These are phyloP conservation scores for Neoseiulus cucumeris DNA, from an alignment of 1,140 invertebrate genomes.

Conservation along the genomic window DNA sequence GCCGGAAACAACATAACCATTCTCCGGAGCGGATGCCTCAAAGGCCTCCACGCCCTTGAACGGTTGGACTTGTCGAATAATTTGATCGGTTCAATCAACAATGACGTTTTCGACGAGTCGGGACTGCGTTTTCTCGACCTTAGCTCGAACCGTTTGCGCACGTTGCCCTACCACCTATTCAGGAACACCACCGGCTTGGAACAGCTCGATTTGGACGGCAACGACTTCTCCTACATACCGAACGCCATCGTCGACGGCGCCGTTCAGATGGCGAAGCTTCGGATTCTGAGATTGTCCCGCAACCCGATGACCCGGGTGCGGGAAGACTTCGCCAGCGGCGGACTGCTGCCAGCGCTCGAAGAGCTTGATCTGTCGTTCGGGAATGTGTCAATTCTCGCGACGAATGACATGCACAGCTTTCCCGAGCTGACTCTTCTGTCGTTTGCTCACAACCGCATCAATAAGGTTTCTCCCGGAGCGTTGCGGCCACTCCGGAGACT, in stretches of 20 bases:
- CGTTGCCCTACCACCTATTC: not conserved
- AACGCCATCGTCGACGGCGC: constrained; percentile 43
- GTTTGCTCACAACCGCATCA: constrained; percentile 50
- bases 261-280: constrained; percentile 41
- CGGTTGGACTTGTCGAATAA: not conserved
- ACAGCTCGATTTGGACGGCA: constrained; percentile 52
- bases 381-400: constrained; percentile 61
- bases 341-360: constrained; percentile 44
- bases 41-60: not conserved
- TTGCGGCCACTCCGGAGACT: constrained; percentile 53
- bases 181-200: constrained; percentile 27
- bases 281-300: constrained; percentile 52
- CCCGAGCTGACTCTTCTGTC: constrained; percentile 50
- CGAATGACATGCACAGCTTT: constrained; percentile 69
- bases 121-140: not conserved
- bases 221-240: constrained; percentile 58
- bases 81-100: not conserved
- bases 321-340: constrained; percentile 28
- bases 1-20: not conserved
- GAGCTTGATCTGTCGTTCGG: constrained; percentile 58
- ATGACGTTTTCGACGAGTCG: constrained; percentile 2
- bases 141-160: not conserved
- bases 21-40: not conserved
- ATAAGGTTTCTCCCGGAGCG: constrained; percentile 57
- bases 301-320: constrained; percentile 51